Percentiles rank a stretch among this genome's conserved stretches.
Conservation (phyloP, 2,797 vertebrate species). For the Acrocephalus scirpaceus region DNA sequence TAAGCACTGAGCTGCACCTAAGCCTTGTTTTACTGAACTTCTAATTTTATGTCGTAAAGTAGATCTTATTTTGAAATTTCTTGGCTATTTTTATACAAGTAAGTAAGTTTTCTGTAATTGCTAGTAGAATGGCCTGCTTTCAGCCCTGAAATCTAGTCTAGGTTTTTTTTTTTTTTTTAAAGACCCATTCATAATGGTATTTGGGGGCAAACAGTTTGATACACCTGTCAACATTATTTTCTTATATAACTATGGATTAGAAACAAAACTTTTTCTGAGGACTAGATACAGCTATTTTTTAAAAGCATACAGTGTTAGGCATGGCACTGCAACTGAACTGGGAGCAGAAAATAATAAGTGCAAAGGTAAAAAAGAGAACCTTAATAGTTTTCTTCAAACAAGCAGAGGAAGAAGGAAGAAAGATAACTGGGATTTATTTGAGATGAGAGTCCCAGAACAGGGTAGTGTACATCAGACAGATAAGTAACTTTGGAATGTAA, state of each 20-base stretch:
- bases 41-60: constrained; percentile 60
- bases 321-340: constrained; percentile 34
- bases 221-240: constrained; percentile 63
- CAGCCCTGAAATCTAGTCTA: constrained; percentile 60
- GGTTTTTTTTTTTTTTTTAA: constrained; percentile 12
- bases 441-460: background rate
- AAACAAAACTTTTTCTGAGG: constrained; percentile 63
- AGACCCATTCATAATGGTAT: constrained; percentile 58
- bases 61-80: constrained; percentile 62
- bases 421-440: background rate
- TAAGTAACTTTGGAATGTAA: background rate
- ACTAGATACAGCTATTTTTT: constrained; percentile 59
- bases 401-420: background rate
- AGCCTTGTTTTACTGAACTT: constrained; percentile 56
- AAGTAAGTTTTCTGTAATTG: constrained; percentile 64
- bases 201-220: constrained; percentile 65
- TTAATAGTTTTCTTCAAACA: background rate
- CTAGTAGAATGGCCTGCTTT: constrained; percentile 44
- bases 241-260: constrained; percentile 32
- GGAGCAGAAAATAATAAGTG: constrained; percentile 53
- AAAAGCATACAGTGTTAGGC: background rate
- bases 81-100: constrained; percentile 78
- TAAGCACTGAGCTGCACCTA: constrained; percentile 31
- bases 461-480: background rate
- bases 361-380: background rate